Evolutionary conservation across 2,113 vertebrate genomes (phyloP).

Genomic region (Lates calcarifer): DNA sequence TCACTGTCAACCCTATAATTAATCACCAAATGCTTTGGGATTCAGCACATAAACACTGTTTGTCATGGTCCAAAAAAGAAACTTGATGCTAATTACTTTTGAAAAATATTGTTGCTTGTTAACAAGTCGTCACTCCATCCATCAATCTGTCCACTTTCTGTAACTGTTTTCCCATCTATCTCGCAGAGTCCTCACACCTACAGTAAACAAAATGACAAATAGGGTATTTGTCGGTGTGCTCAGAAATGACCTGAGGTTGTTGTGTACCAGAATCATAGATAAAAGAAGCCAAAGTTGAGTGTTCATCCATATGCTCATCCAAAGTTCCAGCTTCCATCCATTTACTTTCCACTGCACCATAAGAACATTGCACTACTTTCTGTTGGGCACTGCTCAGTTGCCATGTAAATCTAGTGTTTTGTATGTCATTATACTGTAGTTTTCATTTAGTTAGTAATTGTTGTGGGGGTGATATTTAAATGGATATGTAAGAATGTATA

Average conservation of each 20-base stretch:
- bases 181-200: background rate
- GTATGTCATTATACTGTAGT: slow-evolving; percentile 3
- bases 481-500: too few relatives aligned
- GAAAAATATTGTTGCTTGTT: slow-evolving; percentile 65
- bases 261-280: background rate
- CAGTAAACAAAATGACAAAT: slow-evolving; percentile 20
- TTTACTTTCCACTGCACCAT: too few relatives aligned
- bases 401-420: background rate
- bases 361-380: background rate
- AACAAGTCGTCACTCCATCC: slow-evolving; percentile 56
- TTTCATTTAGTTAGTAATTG: slow-evolving; percentile 13
- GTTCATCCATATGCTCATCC: too few relatives aligned
- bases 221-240: background rate
- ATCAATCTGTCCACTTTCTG: slow-evolving; percentile 50
- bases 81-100: slow-evolving; percentile 67
- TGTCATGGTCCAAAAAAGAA: slow-evolving; percentile 38
- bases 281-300: background rate
- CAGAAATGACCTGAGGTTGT: background rate
- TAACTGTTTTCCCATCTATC: slow-evolving; percentile 17
- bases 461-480: slow-evolving; percentile 31
- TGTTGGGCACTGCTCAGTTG: background rate
- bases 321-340: background rate
- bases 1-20: slow-evolving; percentile 62
- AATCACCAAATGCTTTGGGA: slow-evolving; percentile 60
- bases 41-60: slow-evolving; percentile 57